These are phyloP conservation scores for Platyscapa corneri DNA, from an alignment of 1,140 invertebrate species.

Conservation along the genomic window DNA sequence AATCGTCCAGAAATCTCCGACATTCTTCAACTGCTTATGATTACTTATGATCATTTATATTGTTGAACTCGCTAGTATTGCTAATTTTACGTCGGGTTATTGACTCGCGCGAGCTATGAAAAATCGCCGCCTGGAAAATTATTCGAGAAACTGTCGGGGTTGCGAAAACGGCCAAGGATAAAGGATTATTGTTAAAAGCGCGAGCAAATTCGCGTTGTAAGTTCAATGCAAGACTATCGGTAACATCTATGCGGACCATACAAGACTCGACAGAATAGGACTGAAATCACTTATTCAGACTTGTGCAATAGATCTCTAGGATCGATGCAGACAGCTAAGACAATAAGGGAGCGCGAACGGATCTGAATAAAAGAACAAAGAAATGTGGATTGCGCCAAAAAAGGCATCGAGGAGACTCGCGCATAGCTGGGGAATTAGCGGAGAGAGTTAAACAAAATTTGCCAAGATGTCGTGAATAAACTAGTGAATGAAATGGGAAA, in stretches of 20 bases:
- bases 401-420: background rate
- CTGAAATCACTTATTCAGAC: background rate
- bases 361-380: background rate
- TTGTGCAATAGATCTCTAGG: background rate
- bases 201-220: background rate
- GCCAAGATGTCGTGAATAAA: slow-evolving; percentile 3
- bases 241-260: background rate
- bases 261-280: no score
- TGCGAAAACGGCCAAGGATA: background rate
- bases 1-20: no score
- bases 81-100: no score
- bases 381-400: background rate
- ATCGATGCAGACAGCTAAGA: background rate
- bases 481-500: slow-evolving; percentile 40
- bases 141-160: background rate
- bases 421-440: background rate
- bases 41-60: no score
- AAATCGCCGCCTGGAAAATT: no score
- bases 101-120: no score
- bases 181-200: background rate
- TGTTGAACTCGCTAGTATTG: no score
- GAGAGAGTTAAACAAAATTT: slow-evolving; percentile 41
- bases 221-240: background rate
- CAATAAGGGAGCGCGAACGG: background rate
- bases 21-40: no score